Evolutionary conservation across 2,797 vertebrate genomes (phyloP), one percentile per base, ranked within the genome.

Genomic region (Leptatherina wallacei): DNA sequence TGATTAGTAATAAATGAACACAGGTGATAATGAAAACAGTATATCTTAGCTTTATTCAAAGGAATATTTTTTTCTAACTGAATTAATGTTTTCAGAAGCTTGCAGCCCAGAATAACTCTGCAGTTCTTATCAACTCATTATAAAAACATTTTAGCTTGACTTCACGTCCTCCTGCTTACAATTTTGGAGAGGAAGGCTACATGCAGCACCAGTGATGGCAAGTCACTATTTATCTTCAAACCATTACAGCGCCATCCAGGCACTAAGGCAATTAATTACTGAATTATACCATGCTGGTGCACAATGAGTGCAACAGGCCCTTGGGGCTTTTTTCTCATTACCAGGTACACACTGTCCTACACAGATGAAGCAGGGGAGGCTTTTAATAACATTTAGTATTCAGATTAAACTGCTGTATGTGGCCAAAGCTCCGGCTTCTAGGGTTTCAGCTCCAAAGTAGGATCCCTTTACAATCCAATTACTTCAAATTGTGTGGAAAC

Each of bases 341-440:
- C 67, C 85, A 84, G 88, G 88, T 89, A 81, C 89, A 89, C 81
- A 84, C 75, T 74, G 88, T 86, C 90, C 85, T 77, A 81, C 78
- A 80, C 80, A 3, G 71, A 60, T 49, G 2, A 69, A 56, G 75
- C 77, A 68, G 62, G 64, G 66, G 66, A 76, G 86, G 81, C 82
- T 89, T 91, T 90, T 88, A 92, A 92, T 91, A 90, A 92, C 90
- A 85, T 90, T 89, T 88, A 89, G 79, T 73, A 85, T 87, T 89
- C 84, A 84, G 86, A 90, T 90, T 89, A 89, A 90, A 89, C 77
- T 61, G 75, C 73, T 71, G 85, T 72, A 65, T 65, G 67, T 69
- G 65, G 77, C 72, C 87, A 73, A 77, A 80, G 68, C 71, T 65
- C 35, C 13, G 11, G 57, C 82, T 84, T 86, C 71, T 76, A 76